These are phyloP conservation scores for Drosophila azteca DNA, from an alignment of 1,140 invertebrate species.

Conservation along the genomic window DNA sequence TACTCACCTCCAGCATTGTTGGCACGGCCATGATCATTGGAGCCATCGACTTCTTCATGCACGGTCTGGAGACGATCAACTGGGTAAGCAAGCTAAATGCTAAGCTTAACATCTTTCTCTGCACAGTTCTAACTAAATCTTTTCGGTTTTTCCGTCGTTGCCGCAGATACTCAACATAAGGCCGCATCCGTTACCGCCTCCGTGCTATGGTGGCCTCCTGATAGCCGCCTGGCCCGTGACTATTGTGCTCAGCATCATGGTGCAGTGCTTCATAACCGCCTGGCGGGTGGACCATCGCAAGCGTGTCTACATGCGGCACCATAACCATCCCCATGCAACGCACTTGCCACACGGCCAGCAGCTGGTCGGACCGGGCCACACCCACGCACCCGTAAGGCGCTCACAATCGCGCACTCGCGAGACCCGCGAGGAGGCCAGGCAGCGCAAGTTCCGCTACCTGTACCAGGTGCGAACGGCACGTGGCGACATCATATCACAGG, in stretches of 20 bases:
- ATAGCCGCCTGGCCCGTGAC: slow-evolving; percentile 79
- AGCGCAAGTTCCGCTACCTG: slow-evolving; percentile 93
- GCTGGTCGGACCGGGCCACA: slow-evolving; percentile 50
- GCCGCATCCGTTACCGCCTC: slow-evolving; percentile 77
- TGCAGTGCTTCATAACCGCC: slow-evolving; percentile 82
- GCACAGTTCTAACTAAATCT: not conserved
- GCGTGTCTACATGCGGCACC: slow-evolving; percentile 73
- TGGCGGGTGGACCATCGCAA: slow-evolving; percentile 83
- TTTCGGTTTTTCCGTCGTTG: not conserved
- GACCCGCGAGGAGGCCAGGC: slow-evolving; percentile 89
- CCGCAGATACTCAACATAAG: slow-evolving; percentile 77
- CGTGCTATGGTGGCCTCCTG: slow-evolving; percentile 78
- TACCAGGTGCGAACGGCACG: slow-evolving; percentile 95
- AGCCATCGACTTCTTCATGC: slow-evolving; percentile 80
- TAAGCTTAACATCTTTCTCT: too few species aligned
- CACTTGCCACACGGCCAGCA: slow-evolving; percentile 62
- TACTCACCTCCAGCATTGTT: slow-evolving; percentile 80
- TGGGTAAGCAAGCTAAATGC: slow-evolving; percentile 58
- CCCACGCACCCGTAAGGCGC: slow-evolving; percentile 55
- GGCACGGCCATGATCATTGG: slow-evolving; percentile 82
- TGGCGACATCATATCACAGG: slow-evolving; percentile 95
- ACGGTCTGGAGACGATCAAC: slow-evolving; percentile 75
- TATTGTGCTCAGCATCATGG: slow-evolving; percentile 81
- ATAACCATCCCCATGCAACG: slow-evolving; percentile 56
- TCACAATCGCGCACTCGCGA: slow-evolving; percentile 85